Evolutionary conservation across 2,888 invertebrate species (phyloP).

Genomic region (Nomada flava): DNA sequence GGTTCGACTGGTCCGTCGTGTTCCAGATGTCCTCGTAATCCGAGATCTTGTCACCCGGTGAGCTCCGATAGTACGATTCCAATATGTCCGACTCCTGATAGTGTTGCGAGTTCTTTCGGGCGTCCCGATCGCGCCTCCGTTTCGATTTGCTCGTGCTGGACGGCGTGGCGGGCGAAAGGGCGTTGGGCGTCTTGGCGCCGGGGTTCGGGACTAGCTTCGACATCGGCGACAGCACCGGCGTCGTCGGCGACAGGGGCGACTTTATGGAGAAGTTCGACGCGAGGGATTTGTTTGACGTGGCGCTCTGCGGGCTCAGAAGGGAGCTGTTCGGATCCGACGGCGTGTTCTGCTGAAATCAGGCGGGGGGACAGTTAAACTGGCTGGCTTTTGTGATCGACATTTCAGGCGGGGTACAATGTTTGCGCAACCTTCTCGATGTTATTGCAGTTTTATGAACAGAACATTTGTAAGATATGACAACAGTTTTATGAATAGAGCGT

Average conservation of each 20-base stretch:
- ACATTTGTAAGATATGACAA: no score
- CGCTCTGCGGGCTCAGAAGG: slow-evolving; percentile 80
- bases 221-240: slow-evolving; percentile 77
- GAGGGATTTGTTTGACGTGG: slow-evolving; percentile 79
- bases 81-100: slow-evolving; percentile 92
- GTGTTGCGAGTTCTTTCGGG: slow-evolving; percentile 84
- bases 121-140: slow-evolving; percentile 82
- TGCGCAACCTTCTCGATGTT: no score
- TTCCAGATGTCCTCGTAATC: slow-evolving; percentile 98
- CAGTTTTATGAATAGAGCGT: neutral
- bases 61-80: slow-evolving; percentile 94
- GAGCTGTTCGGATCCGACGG: slow-evolving; percentile 81
- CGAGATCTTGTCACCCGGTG: slow-evolving; percentile 95
- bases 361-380: neutral
- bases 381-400: no score
- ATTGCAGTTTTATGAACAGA: no score
- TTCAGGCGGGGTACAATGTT: no score
- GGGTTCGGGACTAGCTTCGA: slow-evolving; percentile 78
- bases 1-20: slow-evolving; percentile 82
- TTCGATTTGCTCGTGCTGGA: slow-evolving; percentile 81
- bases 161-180: slow-evolving; percentile 81
- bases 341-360: slow-evolving; percentile 73
- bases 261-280: slow-evolving; percentile 78
- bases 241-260: slow-evolving; percentile 74
- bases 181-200: slow-evolving; percentile 74